Conservation (phyloP, 2,888 invertebrate genomes). For the Auanema sp. region DNA sequence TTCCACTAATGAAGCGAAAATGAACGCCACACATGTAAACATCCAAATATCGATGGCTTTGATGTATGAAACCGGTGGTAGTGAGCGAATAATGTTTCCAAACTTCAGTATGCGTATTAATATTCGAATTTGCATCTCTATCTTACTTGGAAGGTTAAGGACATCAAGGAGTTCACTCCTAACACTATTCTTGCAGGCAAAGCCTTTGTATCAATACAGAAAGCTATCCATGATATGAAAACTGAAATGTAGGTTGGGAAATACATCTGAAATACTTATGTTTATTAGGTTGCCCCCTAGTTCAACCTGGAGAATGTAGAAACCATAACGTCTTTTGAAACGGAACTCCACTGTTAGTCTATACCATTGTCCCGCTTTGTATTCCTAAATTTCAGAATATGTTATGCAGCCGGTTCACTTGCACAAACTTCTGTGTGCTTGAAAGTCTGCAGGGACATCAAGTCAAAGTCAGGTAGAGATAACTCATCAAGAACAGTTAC, state of each 20-base stretch:
- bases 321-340: slow-evolving; percentile 55
- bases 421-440: slow-evolving; percentile 48
- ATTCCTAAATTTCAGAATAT: slow-evolving; percentile 20
- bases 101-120: slow-evolving; percentile 33
- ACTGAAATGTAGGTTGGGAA: slow-evolving; percentile 58
- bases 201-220: slow-evolving; percentile 54
- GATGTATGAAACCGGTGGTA: slow-evolving; percentile 60
- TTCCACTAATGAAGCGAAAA: slow-evolving; percentile 58
- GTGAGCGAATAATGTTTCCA: slow-evolving; percentile 56
- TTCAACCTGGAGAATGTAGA: slow-evolving; percentile 55
- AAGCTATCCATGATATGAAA: slow-evolving; percentile 60
- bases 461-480: slow-evolving; percentile 50
- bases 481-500: slow-evolving; percentile 51
- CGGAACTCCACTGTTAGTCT: slow-evolving; percentile 53
- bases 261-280: slow-evolving; percentile 45
- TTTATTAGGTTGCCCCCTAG: background rate
- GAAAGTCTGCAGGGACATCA: slow-evolving; percentile 34
- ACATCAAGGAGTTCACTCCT: slow-evolving; percentile 61
- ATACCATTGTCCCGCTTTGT: slow-evolving; percentile 61
- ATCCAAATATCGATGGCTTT: slow-evolving; percentile 61
- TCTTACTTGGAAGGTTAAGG: slow-evolving; percentile 48
- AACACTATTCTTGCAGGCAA: slow-evolving; percentile 59
- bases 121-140: background rate
- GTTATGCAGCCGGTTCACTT: background rate
- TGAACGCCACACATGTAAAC: slow-evolving; percentile 58